Percentiles rank a stretch among this genome's conserved stretches.
phyloP scores from a whole-genome alignment of 2,888 invertebrate species.

The Drosophila seclusa region DNA sequence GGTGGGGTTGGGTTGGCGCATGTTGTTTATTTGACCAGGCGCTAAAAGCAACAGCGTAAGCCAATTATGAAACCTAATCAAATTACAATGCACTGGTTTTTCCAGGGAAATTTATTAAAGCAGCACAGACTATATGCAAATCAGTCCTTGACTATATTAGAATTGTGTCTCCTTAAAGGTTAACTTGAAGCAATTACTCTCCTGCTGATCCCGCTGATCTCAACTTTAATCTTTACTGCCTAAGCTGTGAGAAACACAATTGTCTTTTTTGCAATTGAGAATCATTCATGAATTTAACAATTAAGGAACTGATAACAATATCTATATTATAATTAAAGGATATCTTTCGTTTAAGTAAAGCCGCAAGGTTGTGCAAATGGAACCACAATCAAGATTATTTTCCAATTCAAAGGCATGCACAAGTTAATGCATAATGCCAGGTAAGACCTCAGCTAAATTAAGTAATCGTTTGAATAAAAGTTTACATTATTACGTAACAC shows the following conservation, averaged over 20 bases:
- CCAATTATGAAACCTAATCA: conserved; percentile 69
- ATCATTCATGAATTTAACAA: background rate
- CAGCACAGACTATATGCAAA: background rate
- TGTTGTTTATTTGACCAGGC: conserved; percentile 36
- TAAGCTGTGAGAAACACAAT: background rate
- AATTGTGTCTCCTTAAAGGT: background rate
- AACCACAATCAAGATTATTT: background rate
- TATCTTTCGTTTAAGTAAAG: background rate
- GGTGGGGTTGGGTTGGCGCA: background rate
- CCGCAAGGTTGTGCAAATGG: background rate
- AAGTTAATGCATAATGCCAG: background rate
- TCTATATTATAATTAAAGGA: background rate
- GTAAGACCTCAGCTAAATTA: background rate
- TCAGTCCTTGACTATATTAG: no score
- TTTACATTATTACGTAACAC: background rate
- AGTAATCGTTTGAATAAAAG: background rate
- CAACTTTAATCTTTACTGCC: background rate
- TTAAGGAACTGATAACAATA: background rate
- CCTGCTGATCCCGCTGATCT: background rate
- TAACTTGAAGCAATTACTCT: background rate
- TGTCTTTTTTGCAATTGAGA: background rate
- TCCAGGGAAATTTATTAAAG: conserved; percentile 6
- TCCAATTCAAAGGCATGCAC: background rate
- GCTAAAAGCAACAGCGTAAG: conserved; percentile 53
- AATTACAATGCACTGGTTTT: conserved; percentile 48